These are phyloP conservation scores for Xestia sexstrigata DNA, from an alignment of 2,888 invertebrate genomes.

Conservation along the genomic window DNA sequence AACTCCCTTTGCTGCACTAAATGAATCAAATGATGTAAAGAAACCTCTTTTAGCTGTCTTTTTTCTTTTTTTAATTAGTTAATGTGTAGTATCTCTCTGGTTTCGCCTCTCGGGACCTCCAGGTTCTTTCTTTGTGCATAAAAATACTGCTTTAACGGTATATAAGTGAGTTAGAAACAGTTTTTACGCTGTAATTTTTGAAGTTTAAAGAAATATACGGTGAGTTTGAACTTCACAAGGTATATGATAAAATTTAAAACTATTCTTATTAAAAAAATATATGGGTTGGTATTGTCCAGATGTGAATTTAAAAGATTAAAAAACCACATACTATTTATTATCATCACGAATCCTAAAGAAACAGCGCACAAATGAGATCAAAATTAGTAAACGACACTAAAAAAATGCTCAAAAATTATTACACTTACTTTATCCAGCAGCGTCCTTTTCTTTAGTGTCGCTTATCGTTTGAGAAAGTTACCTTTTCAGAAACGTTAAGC, in stretches of 20 bases:
- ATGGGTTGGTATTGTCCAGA: rapidly evolving
- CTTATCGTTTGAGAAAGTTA: not conserved
- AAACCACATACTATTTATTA: not conserved
- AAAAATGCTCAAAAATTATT: not conserved
- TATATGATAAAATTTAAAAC: constrained; percentile 6
- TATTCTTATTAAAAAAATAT: not conserved
- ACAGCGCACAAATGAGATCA: not conserved
- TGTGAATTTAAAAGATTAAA: not conserved
- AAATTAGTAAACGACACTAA: not conserved
- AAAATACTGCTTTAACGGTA: not conserved
- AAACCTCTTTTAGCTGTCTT: constrained; percentile 17
- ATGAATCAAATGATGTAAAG: constrained; percentile 17
- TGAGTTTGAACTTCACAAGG: not conserved
- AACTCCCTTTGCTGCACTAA: constrained; percentile 24
- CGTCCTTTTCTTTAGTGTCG: not conserved
- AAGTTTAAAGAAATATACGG: constrained; percentile 14
- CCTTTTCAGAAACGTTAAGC: too few species aligned
- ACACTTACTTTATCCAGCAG: not conserved
- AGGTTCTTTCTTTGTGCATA: constrained; percentile 18
- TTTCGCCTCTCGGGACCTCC: constrained; percentile 17
- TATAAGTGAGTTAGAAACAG: constrained; percentile 9
- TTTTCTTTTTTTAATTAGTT: constrained; percentile 52
- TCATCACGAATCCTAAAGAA: too few species aligned
- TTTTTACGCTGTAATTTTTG: constrained; percentile 7
- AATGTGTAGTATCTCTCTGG: constrained; percentile 34